A percentile compares a stretch with the other conserved stretches of the same genome.
Conservation (phyloP, 1,140 invertebrate species). For the Littorina saxatilis region DNA sequence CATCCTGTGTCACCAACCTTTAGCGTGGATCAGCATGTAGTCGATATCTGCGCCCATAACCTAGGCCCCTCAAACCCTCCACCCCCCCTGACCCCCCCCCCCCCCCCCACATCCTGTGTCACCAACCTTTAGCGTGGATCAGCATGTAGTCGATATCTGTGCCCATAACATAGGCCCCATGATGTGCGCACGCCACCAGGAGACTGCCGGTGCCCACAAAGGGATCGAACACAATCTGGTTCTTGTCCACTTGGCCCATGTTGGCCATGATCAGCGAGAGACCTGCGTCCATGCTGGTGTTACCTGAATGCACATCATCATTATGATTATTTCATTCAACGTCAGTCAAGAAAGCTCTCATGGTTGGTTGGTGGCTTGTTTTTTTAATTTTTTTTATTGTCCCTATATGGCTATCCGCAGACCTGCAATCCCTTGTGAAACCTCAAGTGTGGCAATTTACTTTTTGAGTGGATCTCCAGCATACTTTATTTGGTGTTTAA, state of each 20-base stretch:
- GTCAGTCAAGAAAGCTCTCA: no score
- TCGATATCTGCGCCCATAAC: conserved; percentile 96
- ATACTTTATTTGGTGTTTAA: no score
- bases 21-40: conserved; percentile 92
- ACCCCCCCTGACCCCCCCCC: background rate
- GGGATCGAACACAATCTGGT: conserved; percentile 91
- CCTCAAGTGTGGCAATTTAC: no score
- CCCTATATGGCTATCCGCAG: no score
- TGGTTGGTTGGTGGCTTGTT: no score
- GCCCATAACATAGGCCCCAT: conserved; percentile 92
- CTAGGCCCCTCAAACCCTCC: conserved; percentile 86
- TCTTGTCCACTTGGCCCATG: conserved; percentile 85
- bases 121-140: conserved; percentile 89
- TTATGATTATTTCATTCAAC: no score
- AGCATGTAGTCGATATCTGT: conserved; percentile 96
- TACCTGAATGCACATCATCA: conserved; percentile 76
- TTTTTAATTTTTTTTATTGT: no score
- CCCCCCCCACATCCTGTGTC: background rate
- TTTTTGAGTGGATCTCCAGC: no score
- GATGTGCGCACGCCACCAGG: conserved; percentile 70
- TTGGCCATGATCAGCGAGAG: conserved; percentile 96
- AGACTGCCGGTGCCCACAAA: conserved; percentile 88
- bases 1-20: conserved; percentile 81
- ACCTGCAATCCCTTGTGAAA: no score
- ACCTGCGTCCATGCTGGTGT: conserved; percentile 97